Percentiles rank a stretch among this genome's conserved stretches.
These are phyloP conservation scores for Cosmopolites sordidus DNA, from an alignment of 2,888 invertebrate genomes.

Conservation along the genomic window DNA sequence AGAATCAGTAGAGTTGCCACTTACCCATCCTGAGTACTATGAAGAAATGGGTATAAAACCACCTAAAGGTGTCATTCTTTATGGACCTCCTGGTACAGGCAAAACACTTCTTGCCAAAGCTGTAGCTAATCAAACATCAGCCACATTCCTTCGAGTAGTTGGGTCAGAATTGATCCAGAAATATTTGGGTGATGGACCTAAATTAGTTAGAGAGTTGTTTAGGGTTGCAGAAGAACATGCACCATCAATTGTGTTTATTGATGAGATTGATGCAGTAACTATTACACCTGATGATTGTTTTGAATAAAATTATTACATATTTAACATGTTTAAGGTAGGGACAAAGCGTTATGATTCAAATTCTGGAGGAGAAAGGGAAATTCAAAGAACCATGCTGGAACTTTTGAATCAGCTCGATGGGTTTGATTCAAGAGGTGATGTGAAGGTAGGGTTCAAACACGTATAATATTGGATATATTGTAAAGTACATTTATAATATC, in stretches of 20 bases:
- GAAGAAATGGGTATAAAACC: conserved; percentile 99
- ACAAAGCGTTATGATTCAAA: conserved; percentile 99
- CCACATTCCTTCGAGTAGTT: conserved; percentile 96
- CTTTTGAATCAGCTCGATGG: conserved; percentile 97
- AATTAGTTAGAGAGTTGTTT: conserved; percentile 94
- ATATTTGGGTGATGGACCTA: conserved; percentile 97
- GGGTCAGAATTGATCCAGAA: conserved; percentile 99
- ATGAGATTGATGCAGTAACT: conserved; percentile 95
- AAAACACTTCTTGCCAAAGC: conserved; percentile 98
- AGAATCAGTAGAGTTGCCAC: conserved; percentile 96
- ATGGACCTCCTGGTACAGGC: conserved; percentile 97
- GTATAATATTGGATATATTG: neutral
- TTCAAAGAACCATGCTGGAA: conserved; percentile 99
- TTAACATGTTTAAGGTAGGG: conserved; percentile 50
- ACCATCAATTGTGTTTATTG: conserved; percentile 98
- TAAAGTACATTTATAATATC: conserved; percentile 9
- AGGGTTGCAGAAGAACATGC: conserved; percentile 99
- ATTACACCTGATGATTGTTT: neutral
- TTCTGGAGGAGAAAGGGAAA: conserved; percentile 98
- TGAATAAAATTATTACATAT: neutral
- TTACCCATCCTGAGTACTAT: conserved; percentile 99
- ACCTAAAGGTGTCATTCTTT: conserved; percentile 97
- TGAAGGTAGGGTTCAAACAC: conserved; percentile 62
- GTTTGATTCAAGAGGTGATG: conserved; percentile 94
- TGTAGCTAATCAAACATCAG: conserved; percentile 98